Conservation (phyloP, 2,113 vertebrate genomes). For the Zootoca vivipara region DNA sequence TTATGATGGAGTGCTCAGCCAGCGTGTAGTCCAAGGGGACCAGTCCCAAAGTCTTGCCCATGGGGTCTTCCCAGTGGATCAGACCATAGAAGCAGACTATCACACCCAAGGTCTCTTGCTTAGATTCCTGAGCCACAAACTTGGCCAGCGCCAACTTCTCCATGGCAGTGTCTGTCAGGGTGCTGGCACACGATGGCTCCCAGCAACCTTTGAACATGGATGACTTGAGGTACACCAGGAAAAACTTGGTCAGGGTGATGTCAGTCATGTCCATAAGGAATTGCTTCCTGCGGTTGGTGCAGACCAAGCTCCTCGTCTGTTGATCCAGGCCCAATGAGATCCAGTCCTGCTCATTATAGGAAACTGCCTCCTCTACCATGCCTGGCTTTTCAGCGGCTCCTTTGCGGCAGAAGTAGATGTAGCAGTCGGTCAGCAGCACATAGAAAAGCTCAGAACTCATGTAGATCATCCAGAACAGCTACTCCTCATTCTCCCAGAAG, state of each 20-base stretch:
- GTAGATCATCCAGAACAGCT: constrained; percentile 95
- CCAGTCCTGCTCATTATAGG: constrained; percentile 96
- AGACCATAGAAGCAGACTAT: constrained; percentile 89
- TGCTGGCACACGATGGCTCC: constrained; percentile 89
- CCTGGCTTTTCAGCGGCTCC: constrained; percentile 97
- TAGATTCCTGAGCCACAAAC: constrained; percentile 94
- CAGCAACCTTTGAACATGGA: constrained; percentile 94
- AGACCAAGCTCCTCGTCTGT: constrained; percentile 91
- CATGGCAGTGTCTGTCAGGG: constrained; percentile 96
- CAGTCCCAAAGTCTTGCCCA: constrained; percentile 79
- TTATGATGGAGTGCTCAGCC: constrained; percentile 67
- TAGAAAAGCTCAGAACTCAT: constrained; percentile 97
- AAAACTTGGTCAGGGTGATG: constrained; percentile 87
- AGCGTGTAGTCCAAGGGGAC: constrained; percentile 57
- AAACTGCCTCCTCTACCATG: constrained; percentile 93
- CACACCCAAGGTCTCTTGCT: constrained; percentile 87
- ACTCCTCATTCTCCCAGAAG: constrained; percentile 96
- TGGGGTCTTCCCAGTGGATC: constrained; percentile 96
- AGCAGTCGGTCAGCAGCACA: constrained; percentile 93
- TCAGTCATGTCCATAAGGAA: constrained; percentile 94
- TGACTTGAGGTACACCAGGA: constrained; percentile 87
- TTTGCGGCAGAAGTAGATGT: constrained; percentile 94
- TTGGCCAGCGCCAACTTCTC: constrained; percentile 93
- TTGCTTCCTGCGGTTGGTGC: constrained; percentile 92
- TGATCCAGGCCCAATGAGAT: constrained; percentile 94